phyloP scores from a whole-genome alignment of 2,797 vertebrate genomes.

The Linurgus olivaceus region DNA sequence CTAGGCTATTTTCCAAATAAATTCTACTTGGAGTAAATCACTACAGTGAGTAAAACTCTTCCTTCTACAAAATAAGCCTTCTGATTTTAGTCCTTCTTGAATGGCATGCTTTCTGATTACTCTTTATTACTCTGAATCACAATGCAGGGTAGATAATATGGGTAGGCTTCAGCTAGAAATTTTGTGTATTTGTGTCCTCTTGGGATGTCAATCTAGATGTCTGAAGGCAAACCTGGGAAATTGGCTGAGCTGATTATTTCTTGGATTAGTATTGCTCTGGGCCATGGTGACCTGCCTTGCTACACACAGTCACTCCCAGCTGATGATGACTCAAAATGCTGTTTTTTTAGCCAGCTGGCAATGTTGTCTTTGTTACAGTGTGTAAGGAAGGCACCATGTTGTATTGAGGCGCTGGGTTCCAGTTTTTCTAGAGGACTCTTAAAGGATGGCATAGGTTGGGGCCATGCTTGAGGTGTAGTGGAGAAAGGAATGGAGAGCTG shows the following conservation, averaged over 20 bases:
- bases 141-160: neutral
- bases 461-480: neutral
- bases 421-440: neutral
- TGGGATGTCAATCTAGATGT: neutral
- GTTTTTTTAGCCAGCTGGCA: fast-evolving
- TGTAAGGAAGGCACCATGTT: neutral
- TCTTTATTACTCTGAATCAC: neutral
- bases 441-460: neutral
- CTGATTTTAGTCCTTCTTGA: neutral
- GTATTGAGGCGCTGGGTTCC: neutral
- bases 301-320: neutral
- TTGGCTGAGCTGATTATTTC: neutral
- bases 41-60: neutral
- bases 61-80: neutral
- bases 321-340: neutral
- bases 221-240: neutral
- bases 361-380: neutral
- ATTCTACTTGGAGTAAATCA: neutral
- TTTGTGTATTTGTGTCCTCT: fast-evolving
- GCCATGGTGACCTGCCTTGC: neutral
- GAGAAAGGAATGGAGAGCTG: neutral
- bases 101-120: neutral
- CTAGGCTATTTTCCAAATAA: neutral
- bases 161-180: neutral
- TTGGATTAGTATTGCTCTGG: neutral